Percentiles rank a stretch among this genome's conserved stretches.
Evolutionary conservation across 2,888 invertebrate genomes (phyloP).

Genomic region (Nebria salina): DNA sequence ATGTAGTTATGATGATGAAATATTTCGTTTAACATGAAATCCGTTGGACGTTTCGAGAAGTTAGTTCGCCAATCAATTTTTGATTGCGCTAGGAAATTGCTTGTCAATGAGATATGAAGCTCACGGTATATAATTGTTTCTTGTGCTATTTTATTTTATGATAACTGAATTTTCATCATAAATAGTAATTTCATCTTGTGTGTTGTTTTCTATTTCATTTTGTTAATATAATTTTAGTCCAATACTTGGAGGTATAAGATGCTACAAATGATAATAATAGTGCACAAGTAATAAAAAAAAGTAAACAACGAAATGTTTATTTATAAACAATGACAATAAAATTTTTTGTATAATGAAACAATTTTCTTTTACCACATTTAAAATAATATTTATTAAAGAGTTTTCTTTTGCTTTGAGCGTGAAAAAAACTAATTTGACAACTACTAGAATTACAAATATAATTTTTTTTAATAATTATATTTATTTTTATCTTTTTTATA

Average conservation of each 20-base stretch:
- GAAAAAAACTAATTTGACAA: too few species aligned
- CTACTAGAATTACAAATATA: too few species aligned
- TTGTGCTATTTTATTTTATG: not conserved
- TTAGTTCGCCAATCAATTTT: conserved; percentile 44
- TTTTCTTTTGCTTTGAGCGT: too few species aligned
- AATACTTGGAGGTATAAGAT: not conserved
- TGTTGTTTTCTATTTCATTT: not conserved
- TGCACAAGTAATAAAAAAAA: not conserved
- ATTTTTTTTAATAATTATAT: too few species aligned
- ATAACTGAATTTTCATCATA: not conserved
- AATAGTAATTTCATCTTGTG: not conserved
- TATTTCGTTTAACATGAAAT: conserved; percentile 21
- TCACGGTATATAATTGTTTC: conserved; percentile 3
- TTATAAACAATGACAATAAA: too few species aligned
- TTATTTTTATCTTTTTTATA: too few species aligned
- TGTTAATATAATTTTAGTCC: not conserved
- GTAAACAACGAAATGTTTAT: too few species aligned
- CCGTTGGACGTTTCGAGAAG: conserved; percentile 6
- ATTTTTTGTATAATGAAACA: too few species aligned
- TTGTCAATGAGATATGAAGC: conserved; percentile 38
- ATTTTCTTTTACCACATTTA: too few species aligned
- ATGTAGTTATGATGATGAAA: conserved; percentile 9
- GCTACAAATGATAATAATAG: conserved; percentile 5
- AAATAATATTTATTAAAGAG: too few species aligned
- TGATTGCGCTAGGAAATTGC: conserved; percentile 45